Conservation (phyloP, 2,797 vertebrate species). For the Erpetoichthys calabaricus region DNA sequence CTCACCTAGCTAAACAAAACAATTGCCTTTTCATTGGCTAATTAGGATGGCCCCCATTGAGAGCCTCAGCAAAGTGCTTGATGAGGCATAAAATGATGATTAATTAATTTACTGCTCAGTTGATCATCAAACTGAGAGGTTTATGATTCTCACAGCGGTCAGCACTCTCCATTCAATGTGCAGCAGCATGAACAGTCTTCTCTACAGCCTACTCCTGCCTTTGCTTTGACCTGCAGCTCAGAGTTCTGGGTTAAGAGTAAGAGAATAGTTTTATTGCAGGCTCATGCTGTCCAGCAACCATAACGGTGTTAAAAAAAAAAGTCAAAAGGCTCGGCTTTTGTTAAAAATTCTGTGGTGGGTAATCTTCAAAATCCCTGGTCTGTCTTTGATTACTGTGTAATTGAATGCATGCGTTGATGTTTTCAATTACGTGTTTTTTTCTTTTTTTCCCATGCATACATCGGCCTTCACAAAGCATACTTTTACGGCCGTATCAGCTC, state of each 20-base stretch:
- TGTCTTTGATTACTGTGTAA: too few species aligned
- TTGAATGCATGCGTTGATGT: too few species aligned
- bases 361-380: too few species aligned
- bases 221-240: slow-evolving; percentile 57
- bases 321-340: background rate
- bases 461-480: too few species aligned
- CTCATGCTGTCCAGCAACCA: background rate
- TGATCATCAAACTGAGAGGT: slow-evolving; percentile 92
- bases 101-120: slow-evolving; percentile 99
- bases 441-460: too few species aligned
- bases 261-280: background rate
- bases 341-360: too few species aligned
- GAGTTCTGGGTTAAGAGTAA: slow-evolving; percentile 8
- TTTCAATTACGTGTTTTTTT: too few species aligned
- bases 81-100: slow-evolving; percentile 99
- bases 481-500: too few species aligned
- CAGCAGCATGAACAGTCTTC: slow-evolving; percentile 42
- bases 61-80: slow-evolving; percentile 82
- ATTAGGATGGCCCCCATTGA: slow-evolving; percentile 68
- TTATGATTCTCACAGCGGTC: slow-evolving; percentile 94
- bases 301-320: background rate
- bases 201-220: slow-evolving; percentile 47
- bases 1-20: slow-evolving; percentile 84
- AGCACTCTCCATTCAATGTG: slow-evolving; percentile 41
- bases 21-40: slow-evolving; percentile 80